phyloP scores from a whole-genome alignment of 2,888 invertebrate species.

The Drosophila quasianomalipes region DNA sequence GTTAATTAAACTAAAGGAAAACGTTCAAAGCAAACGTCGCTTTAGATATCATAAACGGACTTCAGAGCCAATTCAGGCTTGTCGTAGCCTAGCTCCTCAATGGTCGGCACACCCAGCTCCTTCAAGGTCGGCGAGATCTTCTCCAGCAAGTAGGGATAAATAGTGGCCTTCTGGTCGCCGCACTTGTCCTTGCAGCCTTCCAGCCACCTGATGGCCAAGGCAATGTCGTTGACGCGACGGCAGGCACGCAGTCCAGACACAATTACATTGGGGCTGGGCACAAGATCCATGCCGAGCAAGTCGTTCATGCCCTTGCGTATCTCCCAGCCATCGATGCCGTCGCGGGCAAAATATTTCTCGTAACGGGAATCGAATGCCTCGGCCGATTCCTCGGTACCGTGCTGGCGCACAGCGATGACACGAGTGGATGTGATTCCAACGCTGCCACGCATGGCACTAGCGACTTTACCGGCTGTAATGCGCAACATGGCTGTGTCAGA shows the following conservation, averaged over 20 bases:
- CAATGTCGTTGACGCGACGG: slow-evolving; percentile 96
- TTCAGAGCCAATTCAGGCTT: slow-evolving; percentile 96
- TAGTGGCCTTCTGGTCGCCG: slow-evolving; percentile 90
- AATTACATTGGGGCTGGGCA: slow-evolving; percentile 96
- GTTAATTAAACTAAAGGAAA: slow-evolving; percentile 60
- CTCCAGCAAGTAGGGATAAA: slow-evolving; percentile 95
- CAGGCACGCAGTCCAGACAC: slow-evolving; percentile 95
- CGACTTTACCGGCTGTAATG: slow-evolving; percentile 85
- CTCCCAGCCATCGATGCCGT: slow-evolving; percentile 97
- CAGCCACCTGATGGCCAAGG: slow-evolving; percentile 96
- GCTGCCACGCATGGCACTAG: slow-evolving; percentile 83
- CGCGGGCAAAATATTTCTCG: slow-evolving; percentile 93
- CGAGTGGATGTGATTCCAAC: slow-evolving; percentile 77
- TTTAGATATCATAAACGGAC: slow-evolving; percentile 88
- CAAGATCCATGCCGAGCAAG: slow-evolving; percentile 94
- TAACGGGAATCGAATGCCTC: slow-evolving; percentile 94
- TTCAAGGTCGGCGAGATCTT: slow-evolving; percentile 96
- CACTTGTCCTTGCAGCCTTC: slow-evolving; percentile 97
- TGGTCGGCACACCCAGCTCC: slow-evolving; percentile 97
- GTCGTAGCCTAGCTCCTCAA: slow-evolving; percentile 98
- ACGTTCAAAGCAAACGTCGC: slow-evolving; percentile 32
- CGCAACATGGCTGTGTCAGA: slow-evolving; percentile 86
- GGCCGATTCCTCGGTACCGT: slow-evolving; percentile 90
- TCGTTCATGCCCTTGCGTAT: slow-evolving; percentile 96
- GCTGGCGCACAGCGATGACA: slow-evolving; percentile 83